Percentiles rank a stretch among this genome's conserved stretches.
These are phyloP conservation scores for Malurus cyaneus DNA, from an alignment of 2,113 vertebrate species.

Conservation along the genomic window DNA sequence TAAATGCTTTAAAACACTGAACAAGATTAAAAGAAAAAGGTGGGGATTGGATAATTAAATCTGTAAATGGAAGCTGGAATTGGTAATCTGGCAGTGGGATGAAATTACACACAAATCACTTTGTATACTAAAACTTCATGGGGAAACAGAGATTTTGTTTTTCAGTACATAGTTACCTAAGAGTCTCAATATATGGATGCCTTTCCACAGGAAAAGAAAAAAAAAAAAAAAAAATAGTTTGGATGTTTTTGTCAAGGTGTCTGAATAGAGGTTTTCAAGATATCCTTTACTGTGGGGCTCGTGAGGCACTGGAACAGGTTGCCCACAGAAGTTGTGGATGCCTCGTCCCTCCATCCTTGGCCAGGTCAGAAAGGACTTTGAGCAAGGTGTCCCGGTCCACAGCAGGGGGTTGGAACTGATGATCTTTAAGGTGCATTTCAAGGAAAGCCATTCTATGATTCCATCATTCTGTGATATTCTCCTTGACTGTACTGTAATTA, in stretches of 20 bases:
- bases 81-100: not conserved
- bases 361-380: not conserved
- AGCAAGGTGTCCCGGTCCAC: no score
- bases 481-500: not conserved
- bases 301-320: not conserved
- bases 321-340: not conserved
- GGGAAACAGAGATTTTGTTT: not conserved
- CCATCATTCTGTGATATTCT: not conserved
- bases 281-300: not conserved
- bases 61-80: not conserved
- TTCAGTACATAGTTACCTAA: not conserved
- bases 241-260: not conserved
- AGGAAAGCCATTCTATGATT: not conserved
- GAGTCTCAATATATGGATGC: not conserved
- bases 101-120: not conserved
- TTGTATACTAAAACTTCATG: not conserved
- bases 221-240: accelerated
- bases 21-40: not conserved
- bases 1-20: slow-evolving; percentile 31
- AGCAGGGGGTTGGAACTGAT: accelerated
- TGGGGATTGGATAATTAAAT: not conserved
- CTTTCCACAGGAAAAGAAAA: not conserved
- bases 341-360: not conserved
- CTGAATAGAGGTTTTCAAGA: not conserved
- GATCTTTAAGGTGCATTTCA: not conserved